Conservation (phyloP, 2,113 vertebrate genomes). For the Tangachromis dhanisi region DNA sequence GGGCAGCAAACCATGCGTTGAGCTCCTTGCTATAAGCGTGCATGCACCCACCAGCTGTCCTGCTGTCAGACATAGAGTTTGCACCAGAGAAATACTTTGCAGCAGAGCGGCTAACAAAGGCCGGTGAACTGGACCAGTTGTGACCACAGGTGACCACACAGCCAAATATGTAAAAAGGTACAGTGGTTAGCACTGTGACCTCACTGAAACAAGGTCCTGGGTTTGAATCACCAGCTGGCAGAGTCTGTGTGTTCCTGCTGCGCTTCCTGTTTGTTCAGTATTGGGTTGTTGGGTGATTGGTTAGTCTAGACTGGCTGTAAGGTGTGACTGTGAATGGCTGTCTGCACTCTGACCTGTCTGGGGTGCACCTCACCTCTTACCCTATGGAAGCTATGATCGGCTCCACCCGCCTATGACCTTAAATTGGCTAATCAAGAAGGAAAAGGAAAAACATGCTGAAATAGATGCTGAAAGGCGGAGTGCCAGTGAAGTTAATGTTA, state of each 20-base stretch:
- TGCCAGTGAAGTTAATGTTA: neutral
- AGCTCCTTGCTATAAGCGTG: neutral
- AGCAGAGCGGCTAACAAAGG: neutral
- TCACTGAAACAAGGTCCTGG: neutral
- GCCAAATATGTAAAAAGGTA: neutral
- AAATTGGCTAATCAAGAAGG: neutral
- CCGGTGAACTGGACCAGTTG: neutral
- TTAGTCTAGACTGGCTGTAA: neutral
- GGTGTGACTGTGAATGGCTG: neutral
- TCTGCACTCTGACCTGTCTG: neutral
- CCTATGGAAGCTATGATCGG: neutral
- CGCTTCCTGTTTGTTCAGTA: neutral
- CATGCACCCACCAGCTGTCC: neutral
- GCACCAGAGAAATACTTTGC: neutral
- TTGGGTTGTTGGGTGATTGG: neutral
- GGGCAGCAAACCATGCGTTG: neutral
- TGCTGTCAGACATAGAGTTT: fast-evolving
- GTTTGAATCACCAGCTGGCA: neutral
- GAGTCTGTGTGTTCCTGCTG: neutral
- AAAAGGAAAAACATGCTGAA: neutral
- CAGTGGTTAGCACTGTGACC: neutral
- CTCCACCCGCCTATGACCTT: neutral
- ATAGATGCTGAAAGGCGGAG: neutral
- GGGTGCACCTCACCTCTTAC: neutral
- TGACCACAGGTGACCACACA: neutral